Percentiles rank a stretch among this genome's conserved stretches.
Conservation (phyloP, 2,797 vertebrate species). For the Natrix natrix region DNA sequence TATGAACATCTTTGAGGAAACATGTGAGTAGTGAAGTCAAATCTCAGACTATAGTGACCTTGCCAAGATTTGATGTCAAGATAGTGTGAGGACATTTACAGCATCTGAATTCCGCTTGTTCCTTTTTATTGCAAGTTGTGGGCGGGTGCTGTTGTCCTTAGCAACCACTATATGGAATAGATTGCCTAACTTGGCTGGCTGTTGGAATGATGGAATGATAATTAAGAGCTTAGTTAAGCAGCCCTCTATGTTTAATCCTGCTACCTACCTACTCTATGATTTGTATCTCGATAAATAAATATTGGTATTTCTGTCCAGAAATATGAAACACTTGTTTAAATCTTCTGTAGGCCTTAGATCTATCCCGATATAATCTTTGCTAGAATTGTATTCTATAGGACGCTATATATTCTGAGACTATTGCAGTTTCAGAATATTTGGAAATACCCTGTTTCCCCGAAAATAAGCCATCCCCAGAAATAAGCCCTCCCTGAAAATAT, state of each 20-base stretch:
- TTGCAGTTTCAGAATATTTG: not conserved
- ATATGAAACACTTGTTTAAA: not conserved
- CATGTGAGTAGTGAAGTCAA: not conserved
- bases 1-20: not conserved
- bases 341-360: not conserved
- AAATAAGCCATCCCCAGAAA: too few species aligned
- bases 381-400: not conserved
- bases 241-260: not conserved
- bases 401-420: not conserved
- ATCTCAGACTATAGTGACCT: not conserved
- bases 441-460: not conserved
- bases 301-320: not conserved
- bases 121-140: not conserved
- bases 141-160: not conserved
- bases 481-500: too few species aligned
- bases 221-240: not conserved
- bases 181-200: not conserved
- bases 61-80: not conserved
- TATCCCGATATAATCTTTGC: not conserved
- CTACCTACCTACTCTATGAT: not conserved
- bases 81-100: not conserved
- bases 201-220: not conserved
- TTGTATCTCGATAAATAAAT: not conserved
- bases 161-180: not conserved
- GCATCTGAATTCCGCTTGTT: not conserved